A percentile compares a stretch with the other conserved stretches of the same genome.
These are phyloP conservation scores for Tiliacea citrago DNA, from an alignment of 2,888 invertebrate genomes.

Conservation along the genomic window DNA sequence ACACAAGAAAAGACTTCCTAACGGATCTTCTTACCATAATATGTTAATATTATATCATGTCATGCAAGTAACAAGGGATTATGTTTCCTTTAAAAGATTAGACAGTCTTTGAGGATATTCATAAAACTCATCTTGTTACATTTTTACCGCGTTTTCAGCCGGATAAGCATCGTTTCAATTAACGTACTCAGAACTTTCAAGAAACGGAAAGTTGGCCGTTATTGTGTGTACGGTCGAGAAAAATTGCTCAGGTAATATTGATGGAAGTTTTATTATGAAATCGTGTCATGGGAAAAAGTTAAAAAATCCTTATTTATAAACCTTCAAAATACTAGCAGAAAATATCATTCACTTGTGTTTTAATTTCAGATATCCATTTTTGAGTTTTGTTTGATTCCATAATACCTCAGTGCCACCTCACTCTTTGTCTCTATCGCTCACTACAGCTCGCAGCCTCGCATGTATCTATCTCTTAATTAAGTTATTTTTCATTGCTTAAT, in stretches of 20 bases:
- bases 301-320: neutral
- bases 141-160: constrained; percentile 65
- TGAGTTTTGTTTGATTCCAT: too few relatives aligned
- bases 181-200: constrained; percentile 65
- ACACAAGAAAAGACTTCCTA: constrained; percentile 27
- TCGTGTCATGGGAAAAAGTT: neutral
- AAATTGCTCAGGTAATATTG: constrained; percentile 28
- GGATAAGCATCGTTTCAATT: constrained; percentile 73
- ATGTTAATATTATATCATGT: constrained; percentile 58
- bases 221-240: constrained; percentile 22
- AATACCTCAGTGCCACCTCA: too few relatives aligned
- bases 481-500: too few relatives aligned
- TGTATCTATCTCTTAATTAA: too few relatives aligned
- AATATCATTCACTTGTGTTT: neutral
- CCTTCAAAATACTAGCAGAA: neutral
- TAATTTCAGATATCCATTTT: too few relatives aligned
- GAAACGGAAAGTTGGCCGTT: constrained; percentile 59
- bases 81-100: constrained; percentile 68
- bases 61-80: constrained; percentile 67
- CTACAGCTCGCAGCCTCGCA: too few relatives aligned
- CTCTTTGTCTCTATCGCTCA: too few relatives aligned
- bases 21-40: constrained; percentile 16
- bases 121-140: constrained; percentile 67
- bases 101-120: constrained; percentile 67
- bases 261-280: constrained; percentile 6